Evolutionary conservation across 1,140 invertebrate genomes (phyloP).

Genomic region (Ylistrum balloti): DNA sequence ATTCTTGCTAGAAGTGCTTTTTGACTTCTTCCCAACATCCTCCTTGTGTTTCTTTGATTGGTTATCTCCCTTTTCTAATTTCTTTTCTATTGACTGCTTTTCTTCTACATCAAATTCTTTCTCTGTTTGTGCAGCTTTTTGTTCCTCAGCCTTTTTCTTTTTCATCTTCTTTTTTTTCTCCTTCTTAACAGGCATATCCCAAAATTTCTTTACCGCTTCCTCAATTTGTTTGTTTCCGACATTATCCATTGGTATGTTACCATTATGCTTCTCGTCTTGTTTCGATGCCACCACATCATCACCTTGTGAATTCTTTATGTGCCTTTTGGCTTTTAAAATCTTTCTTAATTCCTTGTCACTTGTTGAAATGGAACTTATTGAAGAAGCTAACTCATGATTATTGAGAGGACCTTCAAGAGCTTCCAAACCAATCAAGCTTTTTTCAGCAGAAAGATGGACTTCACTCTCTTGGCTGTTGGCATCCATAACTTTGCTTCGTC

Average conservation of each 20-base stretch:
- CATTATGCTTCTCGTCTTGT: background rate
- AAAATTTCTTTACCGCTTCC: slow-evolving; percentile 41
- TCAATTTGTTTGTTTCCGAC: background rate
- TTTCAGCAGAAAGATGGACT: background rate
- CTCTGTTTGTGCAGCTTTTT: background rate
- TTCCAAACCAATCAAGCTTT: background rate
- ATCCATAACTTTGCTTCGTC: slow-evolving; percentile 11
- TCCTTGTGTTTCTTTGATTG: slow-evolving; percentile 41
- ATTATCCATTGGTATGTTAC: background rate
- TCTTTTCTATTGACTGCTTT: background rate
- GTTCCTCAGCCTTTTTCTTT: slow-evolving; percentile 13
- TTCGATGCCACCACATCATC: background rate
- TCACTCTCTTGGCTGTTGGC: background rate
- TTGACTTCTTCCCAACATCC: slow-evolving; percentile 4
- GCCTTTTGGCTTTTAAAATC: slow-evolving; percentile 37
- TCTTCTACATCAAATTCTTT: background rate
- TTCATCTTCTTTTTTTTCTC: slow-evolving; percentile 42
- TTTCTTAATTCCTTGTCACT: background rate
- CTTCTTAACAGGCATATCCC: slow-evolving; percentile 44
- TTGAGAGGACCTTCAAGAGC: background rate
- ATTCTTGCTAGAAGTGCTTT: background rate
- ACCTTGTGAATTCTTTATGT: background rate
- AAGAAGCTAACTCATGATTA: background rate
- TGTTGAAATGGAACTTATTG: background rate
- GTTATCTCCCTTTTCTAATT: background rate